Evolutionary conservation across 2,888 invertebrate genomes (phyloP).

Genomic region (Drosophila borborema): DNA sequence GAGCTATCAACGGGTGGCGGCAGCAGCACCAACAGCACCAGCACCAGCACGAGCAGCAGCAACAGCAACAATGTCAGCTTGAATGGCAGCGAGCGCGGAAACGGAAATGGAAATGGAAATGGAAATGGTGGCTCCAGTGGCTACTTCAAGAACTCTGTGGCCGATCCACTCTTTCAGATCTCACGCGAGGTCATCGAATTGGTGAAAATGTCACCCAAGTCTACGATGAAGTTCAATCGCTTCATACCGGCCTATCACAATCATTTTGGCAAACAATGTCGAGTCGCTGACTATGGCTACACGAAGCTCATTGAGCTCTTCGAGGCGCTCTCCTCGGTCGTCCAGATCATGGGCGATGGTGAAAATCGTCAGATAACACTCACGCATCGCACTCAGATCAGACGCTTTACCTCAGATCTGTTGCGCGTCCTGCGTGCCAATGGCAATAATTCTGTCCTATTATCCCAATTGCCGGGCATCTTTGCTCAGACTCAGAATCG

Average conservation of each 20-base stretch:
- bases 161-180: conserved; percentile 88
- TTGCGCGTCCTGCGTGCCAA: conserved; percentile 93
- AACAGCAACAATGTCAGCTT: conserved; percentile 21
- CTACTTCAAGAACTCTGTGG: conserved; percentile 78
- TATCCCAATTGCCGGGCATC: conserved; percentile 90
- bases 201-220: conserved; percentile 92
- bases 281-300: conserved; percentile 98
- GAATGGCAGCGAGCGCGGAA: conserved; percentile 52
- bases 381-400: conserved; percentile 94
- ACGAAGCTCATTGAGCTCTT: conserved; percentile 96
- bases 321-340: conserved; percentile 93
- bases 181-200: conserved; percentile 95
- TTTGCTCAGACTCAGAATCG: conserved; percentile 87
- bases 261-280: conserved; percentile 97
- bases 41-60: neutral
- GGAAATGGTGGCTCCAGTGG: conserved; percentile 22
- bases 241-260: conserved; percentile 98
- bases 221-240: conserved; percentile 92
- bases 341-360: conserved; percentile 97
- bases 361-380: conserved; percentile 94
- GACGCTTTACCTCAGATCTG: conserved; percentile 96
- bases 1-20: conserved; percentile 75
- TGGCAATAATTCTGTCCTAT: conserved; percentile 90
- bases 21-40: neutral
- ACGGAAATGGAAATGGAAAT: conserved; percentile 9